phyloP scores from a whole-genome alignment of 1,140 invertebrate species.

The Pseudomyrmex sp. region DNA sequence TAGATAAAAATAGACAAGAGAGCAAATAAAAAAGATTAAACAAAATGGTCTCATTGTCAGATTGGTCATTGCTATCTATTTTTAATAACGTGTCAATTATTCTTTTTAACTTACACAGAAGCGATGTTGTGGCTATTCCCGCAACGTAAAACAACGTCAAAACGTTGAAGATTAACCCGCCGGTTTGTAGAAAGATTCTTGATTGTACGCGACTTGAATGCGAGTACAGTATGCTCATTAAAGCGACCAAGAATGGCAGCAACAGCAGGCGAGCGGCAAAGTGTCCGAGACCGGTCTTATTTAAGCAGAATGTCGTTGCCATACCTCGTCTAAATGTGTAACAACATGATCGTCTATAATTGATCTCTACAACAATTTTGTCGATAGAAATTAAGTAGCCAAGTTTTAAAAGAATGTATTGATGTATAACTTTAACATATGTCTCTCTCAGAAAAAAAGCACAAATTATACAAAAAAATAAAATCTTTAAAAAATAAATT shows the following conservation, averaged over 20 bases:
- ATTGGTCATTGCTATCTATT: not conserved
- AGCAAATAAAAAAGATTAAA: not conserved
- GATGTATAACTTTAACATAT: not conserved
- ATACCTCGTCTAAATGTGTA: constrained; percentile 88
- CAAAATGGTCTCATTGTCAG: not conserved
- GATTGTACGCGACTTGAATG: constrained; percentile 81
- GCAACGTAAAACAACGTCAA: constrained; percentile 92
- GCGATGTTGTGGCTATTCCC: constrained; percentile 92
- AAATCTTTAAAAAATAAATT: not conserved
- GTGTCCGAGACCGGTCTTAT: constrained; percentile 89
- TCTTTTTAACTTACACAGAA: constrained; percentile 88
- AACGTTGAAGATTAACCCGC: constrained; percentile 92
- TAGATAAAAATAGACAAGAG: not conserved
- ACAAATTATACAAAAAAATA: too few relatives aligned
- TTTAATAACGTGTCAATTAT: not conserved
- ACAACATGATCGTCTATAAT: constrained; percentile 16
- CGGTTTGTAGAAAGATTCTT: constrained; percentile 82
- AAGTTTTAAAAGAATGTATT: not conserved
- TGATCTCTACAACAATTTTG: constrained; percentile 18
- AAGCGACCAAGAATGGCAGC: constrained; percentile 91
- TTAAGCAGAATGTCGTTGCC: constrained; percentile 91
- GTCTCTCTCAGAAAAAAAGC: too few relatives aligned
- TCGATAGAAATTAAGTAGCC: not conserved
- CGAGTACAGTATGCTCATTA: constrained; percentile 93
- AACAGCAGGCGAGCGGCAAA: constrained; percentile 90